Evolutionary conservation across 2,888 invertebrate species (phyloP), one percentile per base, ranked within the genome.

Genomic region (Baronia brevicornis): DNA sequence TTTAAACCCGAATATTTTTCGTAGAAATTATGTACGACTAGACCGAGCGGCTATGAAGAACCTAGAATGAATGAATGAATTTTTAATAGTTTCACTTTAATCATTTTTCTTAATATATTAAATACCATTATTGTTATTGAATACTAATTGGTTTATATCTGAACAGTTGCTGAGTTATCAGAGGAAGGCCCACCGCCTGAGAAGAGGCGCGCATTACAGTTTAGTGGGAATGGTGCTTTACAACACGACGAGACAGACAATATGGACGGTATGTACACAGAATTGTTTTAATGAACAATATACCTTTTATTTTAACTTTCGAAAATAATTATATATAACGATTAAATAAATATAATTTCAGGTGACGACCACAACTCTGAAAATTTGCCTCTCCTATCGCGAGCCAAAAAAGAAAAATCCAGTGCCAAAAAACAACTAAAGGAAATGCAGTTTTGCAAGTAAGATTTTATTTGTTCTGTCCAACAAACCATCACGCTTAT

Each of bases 361-460:
- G 77, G 48, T 1, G 72, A 71, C 11, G 77, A 78, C 1, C 57
- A 51, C 0, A 74, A 77, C 11, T 56, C 68, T 0, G 80, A 80
- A 27, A 74, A 68, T 33, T 54, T 73, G 2, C 74, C 79, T 1
- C 44, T 85, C n/a, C 63, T 85, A 40, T 73, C 87, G 13, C 61
- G 77, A 1, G 66, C 65, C 13, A 85, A 85, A 54, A 86, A 88
- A 46, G 87, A 88, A 24, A 86, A 85, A 59, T 77, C 67, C 29
- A 73, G 85, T 13, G 85, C 82, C 39, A 91, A 91, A 77, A 93
- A 93, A 73, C 75, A 90, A 39, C 84, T 88, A 44, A 93, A 93
- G 60, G 94, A 94, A 46, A 72, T 94, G 59, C 90, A 89, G 39
- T 90, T 91, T 32, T 94, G 94, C 85, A 92, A 91, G 84, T 84